Base-by-base conservation (phyloP, 2,888 invertebrate genomes). In the Netelia inedita region DNA sequence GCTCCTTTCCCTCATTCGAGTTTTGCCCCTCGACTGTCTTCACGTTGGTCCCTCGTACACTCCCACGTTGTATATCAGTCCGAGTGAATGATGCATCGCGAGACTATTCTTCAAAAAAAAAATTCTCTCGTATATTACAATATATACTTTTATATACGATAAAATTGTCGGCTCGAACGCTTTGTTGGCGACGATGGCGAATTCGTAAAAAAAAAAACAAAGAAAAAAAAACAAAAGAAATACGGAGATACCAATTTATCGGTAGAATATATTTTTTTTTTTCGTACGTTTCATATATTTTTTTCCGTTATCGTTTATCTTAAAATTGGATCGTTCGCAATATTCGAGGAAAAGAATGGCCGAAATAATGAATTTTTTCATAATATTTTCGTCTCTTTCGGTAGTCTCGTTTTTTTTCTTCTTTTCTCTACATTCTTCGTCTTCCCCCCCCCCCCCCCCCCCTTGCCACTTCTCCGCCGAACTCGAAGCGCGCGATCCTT, bases 401-500 rank as follows among this genome's bases (percentile, higher is more conserved):
- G 23, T 23, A 23, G 2, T n/a, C 3, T 19, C 61, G 50, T 57
- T 23, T 50, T 72, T 57, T 53, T 11, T 35, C 28, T 10, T 10
- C 21, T n/a, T 57, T 72, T 55, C 16, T 41, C 19, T 6, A 55
- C 55, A 9, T 59, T 41, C 41, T 41, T 23, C 46, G 50, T 68
- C n/a, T 41, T 35, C 43, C 11, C 21, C 11, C 9, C 1, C 10
- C 19, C n/a, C 19, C 16, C 43, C 11, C 21, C 11, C 9, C 1
- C 10, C 19, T 14, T 63, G 50, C 41, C 43, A 55, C 65, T 53
- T 65, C 65, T 55, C 35, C 53, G 41, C 19, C 21, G 59, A 79
- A 61, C 23, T 21, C 57, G 28, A 50, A 21, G 73, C 63, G 81
- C 69, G 69, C 78, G 79, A 85, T 85, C 61, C 78, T 81, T 71